Conservation (phyloP, 2,797 vertebrate genomes). For the Glossophaga mutica region DNA sequence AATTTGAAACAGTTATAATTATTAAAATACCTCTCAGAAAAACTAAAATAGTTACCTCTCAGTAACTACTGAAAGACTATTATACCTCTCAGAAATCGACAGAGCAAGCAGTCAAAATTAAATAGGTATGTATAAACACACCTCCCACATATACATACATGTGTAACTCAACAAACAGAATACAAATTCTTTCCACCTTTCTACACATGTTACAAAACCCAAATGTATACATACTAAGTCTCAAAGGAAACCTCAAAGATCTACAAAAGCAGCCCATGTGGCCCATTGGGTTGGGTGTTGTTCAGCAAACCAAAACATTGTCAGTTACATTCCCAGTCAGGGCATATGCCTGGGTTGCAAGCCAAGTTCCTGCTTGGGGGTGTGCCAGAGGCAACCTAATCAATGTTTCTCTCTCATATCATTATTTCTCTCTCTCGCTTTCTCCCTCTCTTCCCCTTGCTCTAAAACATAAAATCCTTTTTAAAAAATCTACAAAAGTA, state of each 20-base stretch:
- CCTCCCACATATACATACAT: neutral
- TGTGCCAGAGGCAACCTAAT: neutral
- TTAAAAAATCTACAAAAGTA: neutral
- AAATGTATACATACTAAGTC: neutral
- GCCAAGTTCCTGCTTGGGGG: neutral
- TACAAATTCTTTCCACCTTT: neutral
- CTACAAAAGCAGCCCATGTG: neutral
- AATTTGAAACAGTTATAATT: neutral
- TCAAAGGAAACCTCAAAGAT: slow-evolving; percentile 29
- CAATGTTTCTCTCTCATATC: neutral
- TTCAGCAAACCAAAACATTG: neutral
- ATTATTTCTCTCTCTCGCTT: neutral
- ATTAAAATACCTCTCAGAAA: neutral
- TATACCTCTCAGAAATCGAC: neutral
- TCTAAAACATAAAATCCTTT: neutral
- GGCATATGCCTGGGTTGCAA: neutral
- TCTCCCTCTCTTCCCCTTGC: too few species aligned
- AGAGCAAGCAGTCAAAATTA: neutral
- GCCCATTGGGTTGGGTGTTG: neutral
- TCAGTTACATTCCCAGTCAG: neutral
- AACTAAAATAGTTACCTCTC: neutral
- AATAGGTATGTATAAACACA: neutral
- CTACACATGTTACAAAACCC: neutral
- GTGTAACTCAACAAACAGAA: neutral
- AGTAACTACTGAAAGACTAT: neutral